These are phyloP conservation scores for Rhynchopsitta pachyrhyncha DNA, from an alignment of 2,113 vertebrate species.

Conservation along the genomic window DNA sequence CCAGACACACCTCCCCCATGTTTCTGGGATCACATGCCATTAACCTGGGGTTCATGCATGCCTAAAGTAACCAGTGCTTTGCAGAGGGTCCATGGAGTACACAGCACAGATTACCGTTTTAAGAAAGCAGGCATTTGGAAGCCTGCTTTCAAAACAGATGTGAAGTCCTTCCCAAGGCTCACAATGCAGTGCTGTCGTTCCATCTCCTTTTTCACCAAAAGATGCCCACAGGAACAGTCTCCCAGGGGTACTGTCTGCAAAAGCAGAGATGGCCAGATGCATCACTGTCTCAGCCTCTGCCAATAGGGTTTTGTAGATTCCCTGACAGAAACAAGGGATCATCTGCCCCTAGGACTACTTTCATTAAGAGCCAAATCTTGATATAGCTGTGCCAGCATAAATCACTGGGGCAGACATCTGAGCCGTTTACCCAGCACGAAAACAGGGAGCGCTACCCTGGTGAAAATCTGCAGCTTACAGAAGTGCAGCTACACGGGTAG, in stretches of 20 bases:
- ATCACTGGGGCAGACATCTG: neutral
- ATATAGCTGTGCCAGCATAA: neutral
- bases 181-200: fast-evolving
- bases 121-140: neutral
- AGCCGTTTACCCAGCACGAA: neutral
- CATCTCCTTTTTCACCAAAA: neutral
- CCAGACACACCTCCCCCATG: neutral
- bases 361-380: neutral
- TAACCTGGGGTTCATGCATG: neutral
- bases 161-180: neutral
- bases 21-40: neutral
- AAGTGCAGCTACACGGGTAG: neutral
- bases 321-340: neutral
- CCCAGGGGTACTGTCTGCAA: neutral
- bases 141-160: neutral
- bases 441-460: neutral
- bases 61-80: neutral
- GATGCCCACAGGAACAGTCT: neutral
- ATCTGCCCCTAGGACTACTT: neutral
- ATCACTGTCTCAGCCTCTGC: neutral
- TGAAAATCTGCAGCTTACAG: neutral
- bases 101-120: neutral
- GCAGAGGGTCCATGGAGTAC: neutral
- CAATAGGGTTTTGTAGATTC: neutral
- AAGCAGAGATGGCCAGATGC: neutral